phyloP scores from a whole-genome alignment of 2,113 vertebrate species.

The Pholis gunnellus region DNA sequence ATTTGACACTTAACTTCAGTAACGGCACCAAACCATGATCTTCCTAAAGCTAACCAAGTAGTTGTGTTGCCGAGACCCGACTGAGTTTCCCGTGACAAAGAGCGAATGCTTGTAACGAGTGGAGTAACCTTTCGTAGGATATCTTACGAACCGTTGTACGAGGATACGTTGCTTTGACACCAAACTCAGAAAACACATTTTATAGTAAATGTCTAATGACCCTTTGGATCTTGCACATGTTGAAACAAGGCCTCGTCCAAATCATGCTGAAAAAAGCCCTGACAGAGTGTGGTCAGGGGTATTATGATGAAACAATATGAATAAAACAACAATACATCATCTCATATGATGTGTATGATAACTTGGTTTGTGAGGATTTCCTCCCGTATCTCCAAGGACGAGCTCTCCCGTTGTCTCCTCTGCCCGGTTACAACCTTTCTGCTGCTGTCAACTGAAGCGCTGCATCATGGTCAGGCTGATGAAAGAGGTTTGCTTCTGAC shows the following conservation, averaged over 20 bases:
- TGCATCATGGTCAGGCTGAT: constrained; percentile 27
- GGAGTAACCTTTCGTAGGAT: too few relatives aligned
- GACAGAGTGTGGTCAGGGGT: not conserved
- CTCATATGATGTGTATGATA: too few relatives aligned
- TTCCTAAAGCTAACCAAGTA: too few relatives aligned
- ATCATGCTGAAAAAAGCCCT: not conserved
- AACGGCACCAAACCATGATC: too few relatives aligned
- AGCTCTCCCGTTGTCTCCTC: constrained; percentile 7
- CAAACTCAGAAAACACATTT: too few relatives aligned
- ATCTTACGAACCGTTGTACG: too few relatives aligned
- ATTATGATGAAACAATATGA: too few relatives aligned
- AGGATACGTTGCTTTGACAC: not conserved
- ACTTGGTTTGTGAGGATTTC: not conserved
- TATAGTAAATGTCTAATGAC: not conserved
- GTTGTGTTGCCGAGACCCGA: too few relatives aligned
- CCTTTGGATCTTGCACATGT: not conserved
- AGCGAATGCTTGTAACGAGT: too few relatives aligned
- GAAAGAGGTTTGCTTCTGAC: constrained; percentile 18
- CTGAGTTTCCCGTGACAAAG: too few relatives aligned
- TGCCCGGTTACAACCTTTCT: constrained; percentile 31
- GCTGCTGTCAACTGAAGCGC: constrained; percentile 23
- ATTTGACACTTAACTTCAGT: too few relatives aligned
- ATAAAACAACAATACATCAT: not conserved
- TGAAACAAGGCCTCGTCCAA: not conserved
- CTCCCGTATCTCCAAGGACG: constrained; percentile 23